Percentiles rank a stretch among this genome's conserved stretches.
phyloP scores from a whole-genome alignment of 92 coral and sea anemone species.

The Epizoanthus fatuus region DNA sequence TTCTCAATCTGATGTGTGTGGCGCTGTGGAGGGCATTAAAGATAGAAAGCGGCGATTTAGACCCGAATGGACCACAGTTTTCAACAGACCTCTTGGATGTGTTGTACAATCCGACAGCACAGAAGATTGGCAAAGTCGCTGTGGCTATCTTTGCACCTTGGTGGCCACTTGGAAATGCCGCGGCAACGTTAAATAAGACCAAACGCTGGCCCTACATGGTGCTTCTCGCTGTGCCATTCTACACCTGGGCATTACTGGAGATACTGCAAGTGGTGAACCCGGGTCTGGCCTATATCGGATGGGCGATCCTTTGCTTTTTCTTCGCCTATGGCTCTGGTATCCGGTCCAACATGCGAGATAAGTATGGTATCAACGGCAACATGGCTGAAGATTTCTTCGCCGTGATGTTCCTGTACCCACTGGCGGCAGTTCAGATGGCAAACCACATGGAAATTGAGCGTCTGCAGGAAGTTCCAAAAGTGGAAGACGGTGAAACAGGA shows the following conservation, averaged over 20 bases:
- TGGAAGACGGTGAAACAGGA: too few relatives aligned
- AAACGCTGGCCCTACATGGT: conserved; percentile 49
- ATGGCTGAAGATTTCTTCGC: conserved; percentile 84
- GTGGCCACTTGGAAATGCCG: conserved; percentile 88
- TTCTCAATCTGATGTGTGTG: conserved; percentile 82
- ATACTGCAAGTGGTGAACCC: conserved; percentile 62
- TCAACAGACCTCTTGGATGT: conserved; percentile 77
- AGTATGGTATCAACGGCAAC: conserved; percentile 80
- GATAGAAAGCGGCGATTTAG: conserved; percentile 77
- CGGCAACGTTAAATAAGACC: conserved; percentile 49
- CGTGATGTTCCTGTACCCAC: conserved; percentile 76
- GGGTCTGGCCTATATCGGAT: conserved; percentile 84
- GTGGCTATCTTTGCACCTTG: conserved; percentile 83
- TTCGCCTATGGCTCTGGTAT: conserved; percentile 66
- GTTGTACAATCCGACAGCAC: conserved; percentile 62
- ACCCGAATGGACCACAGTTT: conserved; percentile 79
- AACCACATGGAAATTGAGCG: too few relatives aligned
- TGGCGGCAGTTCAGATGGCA: conserved; percentile 14
- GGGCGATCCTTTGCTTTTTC: conserved; percentile 81
- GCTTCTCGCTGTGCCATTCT: conserved; percentile 73
- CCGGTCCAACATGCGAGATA: conserved; percentile 76
- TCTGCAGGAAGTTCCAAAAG: too few relatives aligned
- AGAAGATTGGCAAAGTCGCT: conserved; percentile 40
- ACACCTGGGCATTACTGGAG: conserved; percentile 70
- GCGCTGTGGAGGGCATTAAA: conserved; percentile 89